Conservation (phyloP, 2,888 invertebrate species). For the Schizaphis graminum region DNA sequence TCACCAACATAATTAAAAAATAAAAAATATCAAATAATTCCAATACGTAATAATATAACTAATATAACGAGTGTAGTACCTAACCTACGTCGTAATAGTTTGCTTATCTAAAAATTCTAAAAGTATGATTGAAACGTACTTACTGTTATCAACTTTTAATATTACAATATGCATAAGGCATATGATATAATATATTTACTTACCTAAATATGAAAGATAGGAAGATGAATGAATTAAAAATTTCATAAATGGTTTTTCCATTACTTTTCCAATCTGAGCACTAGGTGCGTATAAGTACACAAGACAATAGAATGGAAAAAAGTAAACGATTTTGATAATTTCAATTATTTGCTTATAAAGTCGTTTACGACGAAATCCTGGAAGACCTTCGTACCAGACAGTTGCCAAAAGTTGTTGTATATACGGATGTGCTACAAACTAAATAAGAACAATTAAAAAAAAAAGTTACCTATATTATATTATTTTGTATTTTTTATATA, state of each 20-base stretch:
- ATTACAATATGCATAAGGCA: not conserved
- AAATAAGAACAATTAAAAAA: not conserved
- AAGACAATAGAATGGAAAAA: constrained; percentile 90
- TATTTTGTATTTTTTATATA: not conserved
- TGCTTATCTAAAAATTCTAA: not conserved
- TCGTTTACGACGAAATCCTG: constrained; percentile 83
- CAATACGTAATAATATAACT: not conserved
- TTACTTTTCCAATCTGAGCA: constrained; percentile 83
- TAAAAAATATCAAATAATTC: not conserved
- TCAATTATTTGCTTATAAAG: constrained; percentile 77
- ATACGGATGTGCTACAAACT: constrained; percentile 96
- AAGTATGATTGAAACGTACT: not conserved
- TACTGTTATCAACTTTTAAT: not conserved
- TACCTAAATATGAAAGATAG: constrained; percentile 92
- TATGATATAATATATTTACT: constrained; percentile 72
- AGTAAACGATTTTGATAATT: constrained; percentile 81
- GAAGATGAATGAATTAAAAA: constrained; percentile 95
- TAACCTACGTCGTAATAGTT: not conserved
- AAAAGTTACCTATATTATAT: not conserved
- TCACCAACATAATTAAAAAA: not conserved
- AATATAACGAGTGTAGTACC: not conserved
- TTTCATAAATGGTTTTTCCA: constrained; percentile 96
- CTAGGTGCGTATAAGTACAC: constrained; percentile 89
- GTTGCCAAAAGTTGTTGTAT: constrained; percentile 92
- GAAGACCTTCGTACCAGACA: constrained; percentile 96